Conservation (phyloP, 1,140 invertebrate genomes). For the Asobara japonica region DNA sequence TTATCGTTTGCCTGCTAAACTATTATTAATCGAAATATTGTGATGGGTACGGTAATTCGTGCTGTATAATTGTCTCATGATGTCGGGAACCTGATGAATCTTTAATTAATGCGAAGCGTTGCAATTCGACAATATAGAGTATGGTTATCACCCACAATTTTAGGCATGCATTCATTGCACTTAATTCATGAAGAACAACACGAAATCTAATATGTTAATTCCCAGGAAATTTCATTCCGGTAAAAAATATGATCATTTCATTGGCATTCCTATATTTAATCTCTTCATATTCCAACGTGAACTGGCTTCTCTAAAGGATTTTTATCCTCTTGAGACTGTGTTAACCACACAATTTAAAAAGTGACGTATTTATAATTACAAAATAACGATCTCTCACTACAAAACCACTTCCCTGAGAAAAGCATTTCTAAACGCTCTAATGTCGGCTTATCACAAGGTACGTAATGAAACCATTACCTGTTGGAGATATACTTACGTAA, state of each 20-base stretch:
- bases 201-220: too few species aligned
- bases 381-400: constrained; percentile 41
- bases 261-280: neutral
- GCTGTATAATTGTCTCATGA: too few species aligned
- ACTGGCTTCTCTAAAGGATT: constrained; percentile 19
- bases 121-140: too few species aligned
- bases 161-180: too few species aligned
- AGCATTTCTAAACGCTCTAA: constrained; percentile 28
- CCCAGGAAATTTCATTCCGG: neutral
- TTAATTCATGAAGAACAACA: too few species aligned
- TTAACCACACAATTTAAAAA: constrained; percentile 19
- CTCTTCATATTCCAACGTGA: constrained; percentile 11
- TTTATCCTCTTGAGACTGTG: constrained; percentile 1
- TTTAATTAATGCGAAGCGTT: too few species aligned
- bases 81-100: too few species aligned
- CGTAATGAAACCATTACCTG: constrained; percentile 45
- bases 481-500: constrained; percentile 37
- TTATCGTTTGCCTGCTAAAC: too few species aligned
- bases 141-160: too few species aligned
- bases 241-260: neutral
- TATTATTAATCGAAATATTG: too few species aligned
- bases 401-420: constrained; percentile 37
- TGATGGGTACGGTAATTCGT: too few species aligned
- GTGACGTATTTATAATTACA: constrained; percentile 43
- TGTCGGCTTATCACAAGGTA: constrained; percentile 41